These are phyloP conservation scores for Lepus oiostolus DNA, from an alignment of 2,797 vertebrate species.

Conservation along the genomic window DNA sequence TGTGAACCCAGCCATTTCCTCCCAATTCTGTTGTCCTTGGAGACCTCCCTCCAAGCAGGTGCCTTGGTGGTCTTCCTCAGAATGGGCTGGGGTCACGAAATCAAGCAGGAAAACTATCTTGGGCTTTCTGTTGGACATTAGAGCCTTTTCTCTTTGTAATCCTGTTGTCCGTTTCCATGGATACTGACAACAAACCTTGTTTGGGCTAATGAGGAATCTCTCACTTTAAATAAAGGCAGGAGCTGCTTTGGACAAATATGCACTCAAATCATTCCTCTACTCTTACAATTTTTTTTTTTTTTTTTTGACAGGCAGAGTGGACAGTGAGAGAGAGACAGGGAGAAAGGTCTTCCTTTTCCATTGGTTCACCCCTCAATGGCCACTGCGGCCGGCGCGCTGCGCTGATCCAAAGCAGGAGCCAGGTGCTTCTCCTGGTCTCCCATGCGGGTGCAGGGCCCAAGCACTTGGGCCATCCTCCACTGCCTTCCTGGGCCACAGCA, in stretches of 20 bases:
- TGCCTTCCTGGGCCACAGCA: no score
- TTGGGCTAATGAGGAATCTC: constrained; percentile 86
- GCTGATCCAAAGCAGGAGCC: no score
- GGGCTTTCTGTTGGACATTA: constrained; percentile 81
- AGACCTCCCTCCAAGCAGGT: background rate
- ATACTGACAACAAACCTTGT: constrained; percentile 87
- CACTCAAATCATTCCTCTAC: constrained; percentile 50
- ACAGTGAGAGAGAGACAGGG: no score
- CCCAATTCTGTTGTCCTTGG: background rate
- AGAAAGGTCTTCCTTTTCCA: no score
- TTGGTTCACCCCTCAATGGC: no score
- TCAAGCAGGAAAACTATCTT: constrained; percentile 82
- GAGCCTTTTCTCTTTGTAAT: constrained; percentile 80
- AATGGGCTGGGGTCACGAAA: constrained; percentile 28
- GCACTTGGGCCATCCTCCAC: no score
- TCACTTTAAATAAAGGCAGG: constrained; percentile 81
- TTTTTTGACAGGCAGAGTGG: no score
- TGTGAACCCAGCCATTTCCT: background rate
- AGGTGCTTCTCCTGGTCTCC: no score
- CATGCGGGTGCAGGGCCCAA: no score
- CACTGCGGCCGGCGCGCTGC: no score
- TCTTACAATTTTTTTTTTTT: background rate
- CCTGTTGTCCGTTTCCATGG: constrained; percentile 87
- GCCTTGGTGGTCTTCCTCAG: background rate
- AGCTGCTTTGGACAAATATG: constrained; percentile 63